phyloP scores from a whole-genome alignment of 2,797 vertebrate species.

The Crocidura indochinensis region DNA sequence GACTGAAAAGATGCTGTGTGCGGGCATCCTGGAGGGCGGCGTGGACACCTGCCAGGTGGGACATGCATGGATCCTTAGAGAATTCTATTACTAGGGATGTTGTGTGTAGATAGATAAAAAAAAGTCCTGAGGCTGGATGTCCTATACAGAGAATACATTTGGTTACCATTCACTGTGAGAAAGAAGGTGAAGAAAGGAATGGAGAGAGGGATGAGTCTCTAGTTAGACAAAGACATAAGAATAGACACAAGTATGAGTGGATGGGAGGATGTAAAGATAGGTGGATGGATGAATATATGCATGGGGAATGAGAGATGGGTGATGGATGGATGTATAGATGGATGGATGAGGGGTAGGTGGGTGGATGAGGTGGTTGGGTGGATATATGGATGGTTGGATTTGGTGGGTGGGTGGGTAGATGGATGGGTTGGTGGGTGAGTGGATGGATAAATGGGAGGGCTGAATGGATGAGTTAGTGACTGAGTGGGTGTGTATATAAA shows the following conservation, averaged over 20 bases:
- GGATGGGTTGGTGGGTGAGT: not conserved
- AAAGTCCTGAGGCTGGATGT: not conserved
- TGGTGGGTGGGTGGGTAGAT: not conserved
- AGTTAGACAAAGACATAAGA: not conserved
- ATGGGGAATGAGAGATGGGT: not conserved
- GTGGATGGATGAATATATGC: not conserved
- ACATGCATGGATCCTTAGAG: not conserved
- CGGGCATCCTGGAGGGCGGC: constrained; percentile 91
- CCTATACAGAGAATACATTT: not conserved
- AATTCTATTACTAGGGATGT: not conserved
- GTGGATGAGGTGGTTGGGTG: too few species aligned
- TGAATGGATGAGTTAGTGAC: too few species aligned
- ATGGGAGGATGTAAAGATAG: not conserved
- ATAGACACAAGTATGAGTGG: not conserved
- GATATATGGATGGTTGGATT: too few species aligned
- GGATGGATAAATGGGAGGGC: not conserved
- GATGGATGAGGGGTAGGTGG: too few species aligned
- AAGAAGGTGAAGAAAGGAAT: not conserved
- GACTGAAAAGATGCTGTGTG: constrained; percentile 94
- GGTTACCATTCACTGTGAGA: not conserved
- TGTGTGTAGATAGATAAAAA: not conserved
- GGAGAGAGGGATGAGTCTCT: not conserved
- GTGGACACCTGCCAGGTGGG: constrained; percentile 96
- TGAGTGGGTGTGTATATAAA: not conserved
- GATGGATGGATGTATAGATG: not conserved